phyloP scores from a whole-genome alignment of 2,113 vertebrate species.

The Hippolais icterina region DNA sequence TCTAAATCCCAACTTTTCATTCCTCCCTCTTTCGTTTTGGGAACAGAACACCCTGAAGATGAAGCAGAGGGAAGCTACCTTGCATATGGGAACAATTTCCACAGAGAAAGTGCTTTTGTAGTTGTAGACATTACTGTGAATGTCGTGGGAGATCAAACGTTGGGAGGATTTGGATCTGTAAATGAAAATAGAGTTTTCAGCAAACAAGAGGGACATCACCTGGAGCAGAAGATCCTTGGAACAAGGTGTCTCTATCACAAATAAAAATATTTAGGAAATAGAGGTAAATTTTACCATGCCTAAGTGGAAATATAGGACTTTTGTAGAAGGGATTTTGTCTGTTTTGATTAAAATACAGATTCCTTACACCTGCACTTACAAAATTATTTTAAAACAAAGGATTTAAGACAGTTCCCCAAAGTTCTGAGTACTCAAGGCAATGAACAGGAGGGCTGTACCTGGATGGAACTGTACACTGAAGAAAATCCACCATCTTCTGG shows the following conservation, averaged over 20 bases:
- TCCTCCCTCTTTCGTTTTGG: not conserved
- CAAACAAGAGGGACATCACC: not conserved
- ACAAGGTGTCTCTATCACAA: not conserved
- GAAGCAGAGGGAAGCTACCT: conserved; percentile 74
- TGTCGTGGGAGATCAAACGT: conserved; percentile 94
- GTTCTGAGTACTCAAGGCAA: not conserved
- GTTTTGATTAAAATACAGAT: not conserved
- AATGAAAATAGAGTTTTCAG: not conserved
- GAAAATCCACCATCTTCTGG: conserved; percentile 97
- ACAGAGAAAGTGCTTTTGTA: conserved; percentile 97
- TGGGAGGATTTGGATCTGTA: conserved; percentile 90
- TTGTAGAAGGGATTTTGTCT: not conserved
- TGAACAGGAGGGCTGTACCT: conserved; percentile 72
- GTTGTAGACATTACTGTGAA: conserved; percentile 94
- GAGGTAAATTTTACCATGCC: not conserved
- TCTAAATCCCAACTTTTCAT: not conserved
- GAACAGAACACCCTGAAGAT: not conserved
- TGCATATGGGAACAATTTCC: conserved; percentile 96
- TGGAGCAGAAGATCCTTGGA: not conserved
- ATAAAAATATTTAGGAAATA: not conserved
- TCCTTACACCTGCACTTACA: not conserved
- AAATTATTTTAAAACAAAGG: not conserved
- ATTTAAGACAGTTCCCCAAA: not conserved
- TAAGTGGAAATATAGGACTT: fast-evolving
- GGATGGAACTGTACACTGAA: conserved; percentile 92